Evolutionary conservation across 2,113 vertebrate species (phyloP).

Genomic region (Dipodomys merriami): DNA sequence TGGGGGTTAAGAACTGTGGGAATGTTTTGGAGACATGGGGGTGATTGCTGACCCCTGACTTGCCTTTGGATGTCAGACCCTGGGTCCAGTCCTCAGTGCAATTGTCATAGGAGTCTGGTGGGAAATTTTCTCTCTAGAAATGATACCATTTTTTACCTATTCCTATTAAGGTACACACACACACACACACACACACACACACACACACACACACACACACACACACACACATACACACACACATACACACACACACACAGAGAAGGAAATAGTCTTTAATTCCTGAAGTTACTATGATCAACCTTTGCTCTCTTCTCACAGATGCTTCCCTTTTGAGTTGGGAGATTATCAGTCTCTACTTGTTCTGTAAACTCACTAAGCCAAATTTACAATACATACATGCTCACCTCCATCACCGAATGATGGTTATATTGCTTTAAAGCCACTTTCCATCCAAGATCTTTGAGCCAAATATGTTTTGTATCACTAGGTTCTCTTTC

Average conservation of each 20-base stretch:
- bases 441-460: constrained; percentile 52
- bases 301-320: background rate
- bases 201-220: no score
- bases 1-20: background rate
- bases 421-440: constrained; percentile 37
- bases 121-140: constrained; percentile 41
- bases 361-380: constrained; percentile 29
- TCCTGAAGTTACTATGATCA: constrained; percentile 28
- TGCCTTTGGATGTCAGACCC: background rate
- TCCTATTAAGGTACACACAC: no score
- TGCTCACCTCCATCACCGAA: background rate
- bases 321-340: constrained; percentile 29
- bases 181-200: no score
- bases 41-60: background rate
- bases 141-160: background rate
- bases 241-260: no score
- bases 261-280: background rate
- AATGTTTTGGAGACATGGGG: background rate
- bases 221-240: no score
- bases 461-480: constrained; percentile 57
- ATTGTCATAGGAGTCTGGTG: background rate
- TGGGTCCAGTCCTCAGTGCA: background rate
- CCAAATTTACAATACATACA: constrained; percentile 43
- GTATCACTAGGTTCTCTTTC: constrained; percentile 53
- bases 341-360: constrained; percentile 26